Evolutionary conservation across 1,140 invertebrate species (phyloP).

Genomic region (Diorhabda sublineata): DNA sequence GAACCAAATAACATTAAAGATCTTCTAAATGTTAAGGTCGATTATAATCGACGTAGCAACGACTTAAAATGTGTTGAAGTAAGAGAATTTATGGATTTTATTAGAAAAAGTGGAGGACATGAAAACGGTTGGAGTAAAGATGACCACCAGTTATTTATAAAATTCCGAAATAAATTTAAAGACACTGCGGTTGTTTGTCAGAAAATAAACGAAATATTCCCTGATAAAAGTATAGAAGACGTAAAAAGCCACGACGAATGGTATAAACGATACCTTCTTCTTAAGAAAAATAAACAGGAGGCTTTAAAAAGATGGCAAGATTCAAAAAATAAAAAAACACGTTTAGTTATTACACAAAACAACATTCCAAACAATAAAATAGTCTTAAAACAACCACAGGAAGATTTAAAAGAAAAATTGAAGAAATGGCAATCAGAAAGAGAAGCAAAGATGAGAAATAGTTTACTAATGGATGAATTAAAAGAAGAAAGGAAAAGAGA

Average conservation of each 20-base stretch:
- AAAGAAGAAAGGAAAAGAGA: conserved; percentile 22
- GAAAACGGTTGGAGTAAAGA: conserved; percentile 52
- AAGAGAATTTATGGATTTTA: conserved; percentile 50
- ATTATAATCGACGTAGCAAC: neutral
- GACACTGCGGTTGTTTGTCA: conserved; percentile 28
- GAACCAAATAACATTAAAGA: conserved; percentile 37
- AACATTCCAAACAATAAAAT: neutral
- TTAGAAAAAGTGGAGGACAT: conserved; percentile 45
- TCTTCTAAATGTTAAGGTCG: neutral
- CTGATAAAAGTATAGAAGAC: conserved; percentile 42
- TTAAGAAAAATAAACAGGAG: conserved; percentile 47
- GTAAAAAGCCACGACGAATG: conserved; percentile 47
- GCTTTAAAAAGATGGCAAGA: conserved; percentile 50
- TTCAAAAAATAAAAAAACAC: conserved; percentile 36
- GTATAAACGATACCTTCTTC: conserved; percentile 47
- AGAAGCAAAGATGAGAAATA: conserved; percentile 6
- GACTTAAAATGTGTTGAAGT: conserved; percentile 46
- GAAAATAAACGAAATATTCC: conserved; percentile 35
- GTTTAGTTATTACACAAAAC: neutral
- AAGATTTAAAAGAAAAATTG: conserved; percentile 21
- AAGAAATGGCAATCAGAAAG: conserved; percentile 24
- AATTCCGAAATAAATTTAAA: conserved; percentile 48
- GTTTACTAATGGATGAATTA: neutral
- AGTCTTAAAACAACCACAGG: neutral
- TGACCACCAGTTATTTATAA: conserved; percentile 50